Conservation (phyloP, 2,888 invertebrate species). For the Carcina quercana region DNA sequence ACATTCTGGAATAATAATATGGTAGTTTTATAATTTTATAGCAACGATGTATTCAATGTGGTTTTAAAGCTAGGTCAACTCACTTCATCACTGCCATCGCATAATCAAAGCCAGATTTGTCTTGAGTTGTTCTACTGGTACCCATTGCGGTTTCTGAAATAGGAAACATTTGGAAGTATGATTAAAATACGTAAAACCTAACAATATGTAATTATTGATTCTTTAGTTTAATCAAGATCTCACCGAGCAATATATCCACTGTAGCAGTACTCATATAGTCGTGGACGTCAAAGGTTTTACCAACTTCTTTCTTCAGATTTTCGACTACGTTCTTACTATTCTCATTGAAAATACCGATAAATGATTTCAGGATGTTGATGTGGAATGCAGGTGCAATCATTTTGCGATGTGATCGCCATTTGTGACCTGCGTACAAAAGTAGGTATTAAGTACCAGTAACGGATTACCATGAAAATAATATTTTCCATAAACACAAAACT, state of each 20-base stretch:
- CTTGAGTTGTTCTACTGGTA: constrained; percentile 82
- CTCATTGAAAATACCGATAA: constrained; percentile 81
- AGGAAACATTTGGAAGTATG: background rate
- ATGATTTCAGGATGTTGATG: constrained; percentile 84
- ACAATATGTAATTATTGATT: too few relatives aligned
- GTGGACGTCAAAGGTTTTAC: constrained; percentile 79
- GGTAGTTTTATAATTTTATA: background rate
- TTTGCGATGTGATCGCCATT: constrained; percentile 86
- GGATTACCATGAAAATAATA: background rate
- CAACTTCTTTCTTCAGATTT: constrained; percentile 72
- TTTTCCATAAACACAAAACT: background rate
- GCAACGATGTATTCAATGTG: background rate
- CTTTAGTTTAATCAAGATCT: too few relatives aligned
- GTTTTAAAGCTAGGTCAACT: constrained; percentile 18
- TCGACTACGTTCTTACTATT: constrained; percentile 79
- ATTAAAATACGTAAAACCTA: too few relatives aligned
- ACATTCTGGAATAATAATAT: constrained; percentile 71
- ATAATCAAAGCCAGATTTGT: constrained; percentile 83
- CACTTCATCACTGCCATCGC: constrained; percentile 89
- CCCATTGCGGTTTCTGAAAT: constrained; percentile 89
- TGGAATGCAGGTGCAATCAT: constrained; percentile 88
- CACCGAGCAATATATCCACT: constrained; percentile 79
- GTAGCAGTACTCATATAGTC: constrained; percentile 83
- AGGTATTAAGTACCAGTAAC: background rate
- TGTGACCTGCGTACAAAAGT: constrained; percentile 63